These are phyloP conservation scores for Numida meleagris DNA, from an alignment of 2,113 vertebrate genomes.

Conservation along the genomic window DNA sequence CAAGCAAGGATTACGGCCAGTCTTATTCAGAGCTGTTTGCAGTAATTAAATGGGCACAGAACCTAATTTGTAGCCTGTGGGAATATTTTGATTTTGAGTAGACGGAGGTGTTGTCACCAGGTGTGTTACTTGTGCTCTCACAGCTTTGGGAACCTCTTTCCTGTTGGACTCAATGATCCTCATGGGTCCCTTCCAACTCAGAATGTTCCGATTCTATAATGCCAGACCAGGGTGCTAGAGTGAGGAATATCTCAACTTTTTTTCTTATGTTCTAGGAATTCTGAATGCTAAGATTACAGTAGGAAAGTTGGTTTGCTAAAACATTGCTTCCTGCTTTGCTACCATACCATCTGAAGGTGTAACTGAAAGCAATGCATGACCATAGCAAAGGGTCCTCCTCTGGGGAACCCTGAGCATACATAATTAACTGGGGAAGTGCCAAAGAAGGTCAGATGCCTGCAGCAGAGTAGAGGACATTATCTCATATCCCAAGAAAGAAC, in stretches of 20 bases:
- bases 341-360: background rate
- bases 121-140: background rate
- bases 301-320: background rate
- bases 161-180: no score
- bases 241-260: background rate
- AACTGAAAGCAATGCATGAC: background rate
- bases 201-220: no score
- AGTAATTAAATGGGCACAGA: background rate
- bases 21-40: no score
- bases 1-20: background rate
- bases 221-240: background rate
- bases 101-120: background rate
- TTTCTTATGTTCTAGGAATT: background rate
- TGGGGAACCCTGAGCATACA: background rate
- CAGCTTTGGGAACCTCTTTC: background rate
- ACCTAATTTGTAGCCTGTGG: background rate
- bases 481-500: background rate
- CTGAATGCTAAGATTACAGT: background rate
- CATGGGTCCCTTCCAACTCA: no score
- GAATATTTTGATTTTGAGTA: background rate
- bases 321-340: background rate
- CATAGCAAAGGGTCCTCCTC: background rate
- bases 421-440: background rate
- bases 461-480: background rate
- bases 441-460: background rate